Percentiles rank a stretch among this genome's conserved stretches.
These are phyloP conservation scores for Glyphotaelius pellucidus DNA, from an alignment of 2,888 invertebrate species.

Conservation along the genomic window DNA sequence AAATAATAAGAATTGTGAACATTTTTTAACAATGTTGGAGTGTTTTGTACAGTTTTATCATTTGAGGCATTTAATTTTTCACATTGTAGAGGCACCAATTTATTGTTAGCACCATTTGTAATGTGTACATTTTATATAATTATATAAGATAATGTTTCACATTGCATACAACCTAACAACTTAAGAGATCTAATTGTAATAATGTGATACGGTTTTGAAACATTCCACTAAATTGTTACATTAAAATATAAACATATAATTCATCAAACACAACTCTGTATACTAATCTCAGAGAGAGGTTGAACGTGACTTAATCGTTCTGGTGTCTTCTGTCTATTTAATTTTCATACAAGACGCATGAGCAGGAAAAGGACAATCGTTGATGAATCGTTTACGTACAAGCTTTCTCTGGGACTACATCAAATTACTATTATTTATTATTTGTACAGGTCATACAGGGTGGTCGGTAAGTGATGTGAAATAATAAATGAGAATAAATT, in stretches of 20 bases:
- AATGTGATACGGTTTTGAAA: neutral
- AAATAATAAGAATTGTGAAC: neutral
- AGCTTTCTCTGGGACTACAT: too few species aligned
- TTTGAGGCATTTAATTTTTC: neutral
- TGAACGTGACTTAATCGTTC: too few species aligned
- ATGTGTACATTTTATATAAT: neutral
- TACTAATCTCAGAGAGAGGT: too few species aligned
- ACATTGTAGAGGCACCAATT: neutral
- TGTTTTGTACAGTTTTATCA: too few species aligned
- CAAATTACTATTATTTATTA: neutral
- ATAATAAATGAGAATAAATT: neutral
- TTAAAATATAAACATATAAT: neutral
- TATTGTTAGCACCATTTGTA: neutral
- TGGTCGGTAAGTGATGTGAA: neutral
- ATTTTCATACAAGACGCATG: too few species aligned
- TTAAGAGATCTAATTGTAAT: constrained; percentile 1
- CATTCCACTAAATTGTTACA: neutral
- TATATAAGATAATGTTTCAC: neutral
- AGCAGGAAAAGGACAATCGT: too few species aligned
- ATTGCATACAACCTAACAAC: neutral
- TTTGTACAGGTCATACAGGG: neutral
- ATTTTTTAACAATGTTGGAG: neutral
- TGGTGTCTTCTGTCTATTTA: too few species aligned
- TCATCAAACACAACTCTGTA: neutral
- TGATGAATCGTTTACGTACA: too few species aligned